These are phyloP conservation scores for Drosophila kanapiae DNA, from an alignment of 1,140 invertebrate genomes.

Conservation along the genomic window DNA sequence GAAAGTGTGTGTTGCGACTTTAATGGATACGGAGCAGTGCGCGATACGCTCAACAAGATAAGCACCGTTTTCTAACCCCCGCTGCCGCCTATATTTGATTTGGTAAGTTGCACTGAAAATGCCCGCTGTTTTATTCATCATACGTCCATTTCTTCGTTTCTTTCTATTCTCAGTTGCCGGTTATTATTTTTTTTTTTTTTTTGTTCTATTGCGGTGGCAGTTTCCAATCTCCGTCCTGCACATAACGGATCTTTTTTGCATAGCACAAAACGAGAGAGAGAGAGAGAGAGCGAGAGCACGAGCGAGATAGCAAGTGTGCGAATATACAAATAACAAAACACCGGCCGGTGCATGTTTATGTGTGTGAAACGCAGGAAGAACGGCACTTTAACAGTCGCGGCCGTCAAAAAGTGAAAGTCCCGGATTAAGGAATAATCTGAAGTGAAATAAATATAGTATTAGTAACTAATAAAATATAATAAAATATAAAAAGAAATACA, in stretches of 20 bases:
- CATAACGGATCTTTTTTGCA: slow-evolving; percentile 52
- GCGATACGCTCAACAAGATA: slow-evolving; percentile 56
- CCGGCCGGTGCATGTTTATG: slow-evolving; percentile 26
- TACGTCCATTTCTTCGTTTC: not conserved
- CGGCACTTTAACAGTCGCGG: slow-evolving; percentile 64
- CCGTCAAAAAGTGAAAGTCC: slow-evolving; percentile 22
- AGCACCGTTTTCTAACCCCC: slow-evolving; percentile 62
- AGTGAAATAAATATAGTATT: slow-evolving; percentile 37
- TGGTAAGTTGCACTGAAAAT: slow-evolving; percentile 8
- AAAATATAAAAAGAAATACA: slow-evolving; percentile 17
- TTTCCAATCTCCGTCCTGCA: slow-evolving; percentile 26
- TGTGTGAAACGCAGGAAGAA: slow-evolving; percentile 25
- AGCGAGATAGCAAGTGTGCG: slow-evolving; percentile 19
- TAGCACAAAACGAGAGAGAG: slow-evolving; percentile 26
- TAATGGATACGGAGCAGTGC: slow-evolving; percentile 62
- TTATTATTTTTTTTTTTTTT: too few relatives aligned
- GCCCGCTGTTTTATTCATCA: too few relatives aligned
- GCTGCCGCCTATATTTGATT: not conserved
- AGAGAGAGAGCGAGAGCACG: not conserved
- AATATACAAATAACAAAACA: slow-evolving; percentile 18
- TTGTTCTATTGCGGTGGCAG: slow-evolving; percentile 20
- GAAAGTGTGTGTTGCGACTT: slow-evolving; percentile 60
- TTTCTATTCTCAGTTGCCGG: not conserved
- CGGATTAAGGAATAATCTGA: slow-evolving; percentile 21
- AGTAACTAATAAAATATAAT: slow-evolving; percentile 10